Evolutionary conservation across 1,140 invertebrate species (phyloP).

Genomic region (Drosophila obscura): DNA sequence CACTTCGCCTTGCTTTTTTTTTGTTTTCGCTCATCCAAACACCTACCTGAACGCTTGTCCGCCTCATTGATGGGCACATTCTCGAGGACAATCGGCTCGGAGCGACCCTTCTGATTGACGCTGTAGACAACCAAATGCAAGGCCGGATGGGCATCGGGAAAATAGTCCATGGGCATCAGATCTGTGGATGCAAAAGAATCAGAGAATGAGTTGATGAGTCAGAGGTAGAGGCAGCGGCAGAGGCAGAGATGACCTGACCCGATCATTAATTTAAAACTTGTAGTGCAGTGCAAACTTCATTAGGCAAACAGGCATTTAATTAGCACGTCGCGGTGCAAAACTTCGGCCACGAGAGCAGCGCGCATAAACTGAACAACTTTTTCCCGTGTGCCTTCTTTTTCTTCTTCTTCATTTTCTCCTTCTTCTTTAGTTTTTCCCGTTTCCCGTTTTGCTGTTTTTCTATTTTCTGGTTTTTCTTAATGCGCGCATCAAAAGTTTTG

Average conservation of each 20-base stretch:
- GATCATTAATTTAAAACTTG: constrained; percentile 78
- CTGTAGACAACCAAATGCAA: constrained; percentile 92
- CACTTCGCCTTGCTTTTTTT: constrained; percentile 13
- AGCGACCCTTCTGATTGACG: constrained; percentile 93
- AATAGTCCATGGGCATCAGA: constrained; percentile 82
- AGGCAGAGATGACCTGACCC: constrained; percentile 35
- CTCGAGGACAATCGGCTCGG: constrained; percentile 91
- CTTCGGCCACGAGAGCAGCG: constrained; percentile 37
- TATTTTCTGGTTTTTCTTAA: constrained; percentile 57
- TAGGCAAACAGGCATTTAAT: constrained; percentile 81
- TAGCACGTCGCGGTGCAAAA: constrained; percentile 73
- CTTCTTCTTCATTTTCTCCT: constrained; percentile 10
- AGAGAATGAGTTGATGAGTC: too few species aligned
- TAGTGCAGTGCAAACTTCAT: constrained; percentile 64
- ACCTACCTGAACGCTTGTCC: constrained; percentile 92
- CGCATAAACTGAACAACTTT: constrained; percentile 69
- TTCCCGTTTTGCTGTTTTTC: constrained; percentile 26
- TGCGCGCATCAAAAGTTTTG: constrained; percentile 73
- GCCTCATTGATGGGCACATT: constrained; percentile 94
- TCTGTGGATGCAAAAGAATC: constrained; percentile 40
- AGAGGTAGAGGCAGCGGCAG: too few species aligned
- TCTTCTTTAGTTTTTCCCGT: constrained; percentile 17
- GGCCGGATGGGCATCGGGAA: constrained; percentile 85
- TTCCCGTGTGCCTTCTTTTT: constrained; percentile 25
- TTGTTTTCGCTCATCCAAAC: neutral